phyloP scores from a whole-genome alignment of 2,113 vertebrate species.

The Odocoileus virginianus region DNA sequence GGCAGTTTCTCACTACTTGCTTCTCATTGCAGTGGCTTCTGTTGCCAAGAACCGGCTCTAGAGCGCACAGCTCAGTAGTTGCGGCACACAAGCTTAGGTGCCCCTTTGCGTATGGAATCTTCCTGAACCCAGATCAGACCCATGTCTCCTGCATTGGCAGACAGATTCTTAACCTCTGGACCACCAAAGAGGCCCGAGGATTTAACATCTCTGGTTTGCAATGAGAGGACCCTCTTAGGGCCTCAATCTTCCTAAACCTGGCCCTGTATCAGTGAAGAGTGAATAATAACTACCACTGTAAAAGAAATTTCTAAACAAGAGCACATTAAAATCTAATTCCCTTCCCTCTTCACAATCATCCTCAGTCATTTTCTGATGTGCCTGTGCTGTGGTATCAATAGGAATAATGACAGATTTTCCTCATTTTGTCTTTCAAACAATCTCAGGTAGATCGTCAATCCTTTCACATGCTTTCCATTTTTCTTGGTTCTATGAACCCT shows the following conservation, averaged over 20 bases:
- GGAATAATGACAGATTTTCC: not conserved
- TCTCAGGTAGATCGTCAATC: not conserved
- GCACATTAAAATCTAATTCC: not conserved
- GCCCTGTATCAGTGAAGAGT: not conserved
- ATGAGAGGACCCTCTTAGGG: not conserved
- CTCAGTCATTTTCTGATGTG: not conserved
- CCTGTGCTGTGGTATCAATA: not conserved
- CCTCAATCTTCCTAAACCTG: not conserved
- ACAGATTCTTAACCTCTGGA: not conserved
- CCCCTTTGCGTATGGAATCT: not conserved
- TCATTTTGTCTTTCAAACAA: not conserved
- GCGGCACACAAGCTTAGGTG: not conserved
- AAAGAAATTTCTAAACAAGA: not conserved
- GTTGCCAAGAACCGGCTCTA: not conserved
- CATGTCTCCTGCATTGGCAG: not conserved
- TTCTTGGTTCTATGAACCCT: not conserved
- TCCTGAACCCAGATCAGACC: not conserved
- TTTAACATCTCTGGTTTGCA: not conserved
- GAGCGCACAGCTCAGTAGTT: not conserved
- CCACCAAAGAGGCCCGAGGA: not conserved
- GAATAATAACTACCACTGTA: not conserved
- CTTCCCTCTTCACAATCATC: not conserved
- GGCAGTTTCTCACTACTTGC: not conserved
- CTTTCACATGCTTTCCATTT: not conserved
- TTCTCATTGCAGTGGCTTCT: not conserved